Conservation (phyloP, 2,113 vertebrate species). For the Eclectus roratus region DNA sequence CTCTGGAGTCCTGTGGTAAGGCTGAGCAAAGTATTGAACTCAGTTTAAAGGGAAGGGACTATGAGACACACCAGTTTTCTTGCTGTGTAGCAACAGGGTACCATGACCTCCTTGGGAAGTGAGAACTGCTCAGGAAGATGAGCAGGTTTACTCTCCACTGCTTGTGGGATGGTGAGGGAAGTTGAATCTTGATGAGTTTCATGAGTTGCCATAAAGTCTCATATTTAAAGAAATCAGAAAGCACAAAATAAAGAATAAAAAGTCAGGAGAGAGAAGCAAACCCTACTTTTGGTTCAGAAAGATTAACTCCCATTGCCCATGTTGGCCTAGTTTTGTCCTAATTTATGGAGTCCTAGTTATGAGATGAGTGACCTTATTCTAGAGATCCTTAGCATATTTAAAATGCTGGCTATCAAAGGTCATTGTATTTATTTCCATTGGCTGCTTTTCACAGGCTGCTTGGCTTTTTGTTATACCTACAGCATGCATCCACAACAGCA, state of each 20-base stretch:
- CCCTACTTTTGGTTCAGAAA: neutral
- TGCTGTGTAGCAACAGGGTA: neutral
- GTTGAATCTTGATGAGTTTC: neutral
- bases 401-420: neutral
- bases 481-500: neutral
- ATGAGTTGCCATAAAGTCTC: neutral
- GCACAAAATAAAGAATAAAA: neutral
- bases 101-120: neutral
- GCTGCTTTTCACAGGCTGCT: neutral
- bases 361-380: neutral
- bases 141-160: neutral
- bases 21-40: neutral
- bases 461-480: neutral
- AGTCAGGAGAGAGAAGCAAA: neutral
- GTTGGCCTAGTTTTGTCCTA: conserved; percentile 26
- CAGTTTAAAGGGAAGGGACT: neutral
- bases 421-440: neutral
- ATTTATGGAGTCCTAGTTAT: neutral
- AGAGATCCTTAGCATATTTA: neutral
- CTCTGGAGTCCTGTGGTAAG: neutral
- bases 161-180: neutral
- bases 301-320: neutral
- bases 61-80: neutral
- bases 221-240: neutral
- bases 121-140: neutral